Conservation (phyloP, 2,113 vertebrate species). For the Scomber japonicus region DNA sequence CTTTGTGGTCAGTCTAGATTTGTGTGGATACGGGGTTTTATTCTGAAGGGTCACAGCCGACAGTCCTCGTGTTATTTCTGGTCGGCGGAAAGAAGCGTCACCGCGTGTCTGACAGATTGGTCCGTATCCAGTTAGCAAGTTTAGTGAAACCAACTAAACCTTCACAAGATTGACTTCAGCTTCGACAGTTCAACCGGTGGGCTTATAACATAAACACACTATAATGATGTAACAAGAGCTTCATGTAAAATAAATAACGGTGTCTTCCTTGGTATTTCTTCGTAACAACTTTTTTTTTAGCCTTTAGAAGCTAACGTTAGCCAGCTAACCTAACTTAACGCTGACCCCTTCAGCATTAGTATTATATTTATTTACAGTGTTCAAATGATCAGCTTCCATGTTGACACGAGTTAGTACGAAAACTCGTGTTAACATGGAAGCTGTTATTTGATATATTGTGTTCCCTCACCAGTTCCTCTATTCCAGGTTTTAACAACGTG, state of each 20-base stretch:
- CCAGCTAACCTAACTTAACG: slow-evolving; percentile 7
- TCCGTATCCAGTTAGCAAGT: slow-evolving; percentile 12
- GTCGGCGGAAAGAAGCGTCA: slow-evolving; percentile 16
- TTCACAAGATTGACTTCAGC: not conserved
- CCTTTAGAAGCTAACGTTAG: slow-evolving; percentile 64
- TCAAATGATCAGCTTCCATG: not conserved
- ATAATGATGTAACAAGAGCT: not conserved
- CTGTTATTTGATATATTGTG: not conserved
- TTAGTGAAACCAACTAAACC: not conserved
- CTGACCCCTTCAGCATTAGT: not conserved
- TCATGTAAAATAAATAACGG: not conserved
- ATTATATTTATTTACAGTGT: not conserved
- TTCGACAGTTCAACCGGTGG: not conserved
- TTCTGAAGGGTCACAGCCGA: slow-evolving; percentile 31
- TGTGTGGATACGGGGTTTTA: slow-evolving; percentile 20
- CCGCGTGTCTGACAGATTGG: slow-evolving; percentile 69
- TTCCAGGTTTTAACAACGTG: too few relatives aligned
- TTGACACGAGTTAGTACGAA: too few relatives aligned
- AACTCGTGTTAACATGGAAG: not conserved
- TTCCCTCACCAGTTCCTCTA: not conserved
- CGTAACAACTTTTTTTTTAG: slow-evolving; percentile 52
- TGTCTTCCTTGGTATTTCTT: not conserved
- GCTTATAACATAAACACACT: not conserved
- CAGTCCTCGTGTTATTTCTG: not conserved
- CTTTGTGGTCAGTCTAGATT: not conserved